Base-by-base conservation (phyloP, 2,797 vertebrate genomes). In the Poecilia wingei region DNA sequence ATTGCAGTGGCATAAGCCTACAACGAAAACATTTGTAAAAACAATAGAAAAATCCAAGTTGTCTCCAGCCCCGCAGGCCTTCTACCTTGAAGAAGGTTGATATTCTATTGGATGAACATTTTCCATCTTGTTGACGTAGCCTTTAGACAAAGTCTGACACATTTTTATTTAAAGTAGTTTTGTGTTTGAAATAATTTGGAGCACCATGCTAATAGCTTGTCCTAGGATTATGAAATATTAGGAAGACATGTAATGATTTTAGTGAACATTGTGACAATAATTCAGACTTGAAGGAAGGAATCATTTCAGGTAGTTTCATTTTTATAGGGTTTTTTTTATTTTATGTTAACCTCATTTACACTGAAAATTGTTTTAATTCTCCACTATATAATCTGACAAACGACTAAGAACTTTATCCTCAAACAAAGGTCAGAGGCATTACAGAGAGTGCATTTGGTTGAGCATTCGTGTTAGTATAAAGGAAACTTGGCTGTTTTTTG, bases 341-440 rank as follows among this genome's bases (percentile, higher is more conserved):
- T 36, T 4, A 70, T n/a, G 41, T 61, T n/a, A 14, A 8, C 25
- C 5, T 20, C 55, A 18, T 76, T 41, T 41, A 49, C 74, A 1
- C 45, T 39, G 16, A 22, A 20, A 22, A 64, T 33, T 7, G 16
- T 20, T 7, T 79, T 82, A 79, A 49, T 59, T 22, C 55, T 12
- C 76, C 39, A 33, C 25, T 46, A 47, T 49, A 39, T 79, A 49
- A 83, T 69, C 82, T 73, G 72, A 76, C 85, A 76, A 87, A 57
- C 1, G n/a, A 89, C 72, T 78, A 69, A 75, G 73, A 22, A 39
- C 76, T 79, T 82, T 75, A 78, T 84, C 83, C 64, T 2, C 43
- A 39, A 73, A 72, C 53, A 82, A 88, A 87, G 82, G 76, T 82
- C 75, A 45, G 51, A 88, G 82, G 53, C 69, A 88, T 84, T 78